These are phyloP conservation scores for Lysiphlebus fabarum DNA, from an alignment of 1,140 invertebrate genomes.

Conservation along the genomic window DNA sequence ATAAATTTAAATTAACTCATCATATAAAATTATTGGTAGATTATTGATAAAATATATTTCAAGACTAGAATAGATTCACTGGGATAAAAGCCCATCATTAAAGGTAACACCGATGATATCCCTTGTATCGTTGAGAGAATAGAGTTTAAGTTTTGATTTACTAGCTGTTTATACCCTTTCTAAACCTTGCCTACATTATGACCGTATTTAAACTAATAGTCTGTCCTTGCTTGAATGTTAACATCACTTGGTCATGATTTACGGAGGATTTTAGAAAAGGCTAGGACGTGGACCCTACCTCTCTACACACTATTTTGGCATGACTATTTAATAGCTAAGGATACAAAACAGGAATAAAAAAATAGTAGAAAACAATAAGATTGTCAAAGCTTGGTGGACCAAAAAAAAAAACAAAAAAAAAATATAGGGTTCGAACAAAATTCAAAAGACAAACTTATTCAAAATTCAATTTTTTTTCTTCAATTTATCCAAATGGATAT, in stretches of 20 bases:
- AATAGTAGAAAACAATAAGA: constrained; percentile 16
- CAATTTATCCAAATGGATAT: too few relatives aligned
- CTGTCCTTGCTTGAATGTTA: constrained; percentile 17
- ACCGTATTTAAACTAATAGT: constrained; percentile 54
- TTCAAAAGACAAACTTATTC: too few relatives aligned
- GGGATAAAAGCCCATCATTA: constrained; percentile 4
- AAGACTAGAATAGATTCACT: neutral
- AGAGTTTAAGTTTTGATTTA: constrained; percentile 47
- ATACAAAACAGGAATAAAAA: neutral
- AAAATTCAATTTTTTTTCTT: too few relatives aligned
- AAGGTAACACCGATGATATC: constrained; percentile 25
- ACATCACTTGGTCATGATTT: constrained; percentile 35
- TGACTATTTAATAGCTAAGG: too few relatives aligned
- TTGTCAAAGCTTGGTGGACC: neutral
- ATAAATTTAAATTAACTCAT: too few relatives aligned
- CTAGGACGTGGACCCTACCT: neutral
- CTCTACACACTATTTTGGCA: neutral
- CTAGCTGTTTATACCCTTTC: constrained; percentile 52
- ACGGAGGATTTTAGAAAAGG: constrained; percentile 20
- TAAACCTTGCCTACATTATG: constrained; percentile 48
- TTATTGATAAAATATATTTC: constrained; percentile 2
- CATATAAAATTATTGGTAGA: too few relatives aligned
- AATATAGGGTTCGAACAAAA: too few relatives aligned
- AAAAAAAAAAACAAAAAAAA: too few relatives aligned
- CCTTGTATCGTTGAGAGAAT: neutral